Base-by-base conservation (phyloP, 2,888 invertebrate genomes). In the Scaptomyza tumidula region DNA sequence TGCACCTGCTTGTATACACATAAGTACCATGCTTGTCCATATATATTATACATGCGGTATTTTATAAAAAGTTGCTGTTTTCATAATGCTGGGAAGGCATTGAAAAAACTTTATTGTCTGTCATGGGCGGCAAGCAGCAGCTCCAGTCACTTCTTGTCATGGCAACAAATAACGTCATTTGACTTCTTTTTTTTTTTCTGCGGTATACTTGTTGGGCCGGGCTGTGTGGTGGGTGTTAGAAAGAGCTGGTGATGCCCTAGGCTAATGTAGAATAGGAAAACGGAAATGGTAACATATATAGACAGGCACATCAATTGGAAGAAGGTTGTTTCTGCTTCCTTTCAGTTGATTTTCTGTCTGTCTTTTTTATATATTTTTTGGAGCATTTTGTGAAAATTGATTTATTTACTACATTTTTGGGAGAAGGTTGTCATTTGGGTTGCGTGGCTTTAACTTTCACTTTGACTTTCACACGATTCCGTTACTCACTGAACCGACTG, bases 81-180 rank as follows among this genome's bases (percentile, higher is more conserved):
- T 33, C 78, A 71, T 77, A 83, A 74, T 65, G 64, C 78, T 61
- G 50, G 67, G 68, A 58, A 69, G 69, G 75, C 70, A 70, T 86
- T 75, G 71, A 85, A 16, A 81, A 37, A 81, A 74, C 78, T 70
- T 83, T 83, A 87, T 83, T 83, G 86, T 85, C 76, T 85, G 73
- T 87, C 69, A 76, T 81, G 79, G 62, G 63, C 62, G 44, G 24
- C 46, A 33, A 63, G 71, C 50, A 68, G 71, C 49, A 68, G 84
- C 77, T 74, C 52, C 64, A 74, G 67, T 83, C 74, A 69, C 68
- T 60, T 67, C 77, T 56, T 65, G 75, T 37, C 83, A 44, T 60
- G 78, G 67, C 62, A 72, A 72, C 73, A 63, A 68, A 67, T 64
- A 77, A 69, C 64, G 60, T 45, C 73, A 49, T 44, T 48, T 45